Evolutionary conservation across 2,888 invertebrate species (phyloP).

Genomic region (Plemyria rubiginata): DNA sequence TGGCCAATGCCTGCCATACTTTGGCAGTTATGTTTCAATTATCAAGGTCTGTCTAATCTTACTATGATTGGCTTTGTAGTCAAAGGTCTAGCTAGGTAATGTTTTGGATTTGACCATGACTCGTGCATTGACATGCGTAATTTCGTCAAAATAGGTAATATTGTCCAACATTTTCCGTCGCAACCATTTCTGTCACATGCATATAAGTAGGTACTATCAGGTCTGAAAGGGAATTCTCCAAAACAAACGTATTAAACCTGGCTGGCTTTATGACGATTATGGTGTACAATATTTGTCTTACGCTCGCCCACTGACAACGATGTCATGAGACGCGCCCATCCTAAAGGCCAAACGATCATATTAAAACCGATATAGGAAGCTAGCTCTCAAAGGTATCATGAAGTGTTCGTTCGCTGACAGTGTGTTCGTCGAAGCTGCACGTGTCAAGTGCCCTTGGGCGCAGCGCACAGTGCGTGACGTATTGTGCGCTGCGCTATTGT

Average conservation of each 20-base stretch:
- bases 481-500: constrained; percentile 67
- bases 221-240: too few species aligned
- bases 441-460: constrained; percentile 64
- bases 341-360: constrained; percentile 30
- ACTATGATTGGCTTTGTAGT: not conserved
- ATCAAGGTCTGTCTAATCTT: constrained; percentile 4
- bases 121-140: too few species aligned
- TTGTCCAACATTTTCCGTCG: not conserved
- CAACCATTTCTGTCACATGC: too few species aligned
- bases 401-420: constrained; percentile 16
- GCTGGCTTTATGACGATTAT: too few species aligned
- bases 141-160: not conserved
- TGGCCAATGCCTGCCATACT: constrained; percentile 36
- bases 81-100: too few species aligned
- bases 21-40: constrained; percentile 34
- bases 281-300: constrained; percentile 12
- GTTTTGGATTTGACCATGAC: too few species aligned
- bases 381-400: constrained; percentile 15
- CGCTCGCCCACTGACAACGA: constrained; percentile 17
- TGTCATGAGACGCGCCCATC: constrained; percentile 31
- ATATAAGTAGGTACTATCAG: too few species aligned
- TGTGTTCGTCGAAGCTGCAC: constrained; percentile 47
- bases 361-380: constrained; percentile 14
- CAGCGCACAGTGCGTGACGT: constrained; percentile 65
- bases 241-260: too few species aligned